These are phyloP conservation scores for Pseudopleuronectes americanus DNA, from an alignment of 2,797 vertebrate species.

Conservation along the genomic window DNA sequence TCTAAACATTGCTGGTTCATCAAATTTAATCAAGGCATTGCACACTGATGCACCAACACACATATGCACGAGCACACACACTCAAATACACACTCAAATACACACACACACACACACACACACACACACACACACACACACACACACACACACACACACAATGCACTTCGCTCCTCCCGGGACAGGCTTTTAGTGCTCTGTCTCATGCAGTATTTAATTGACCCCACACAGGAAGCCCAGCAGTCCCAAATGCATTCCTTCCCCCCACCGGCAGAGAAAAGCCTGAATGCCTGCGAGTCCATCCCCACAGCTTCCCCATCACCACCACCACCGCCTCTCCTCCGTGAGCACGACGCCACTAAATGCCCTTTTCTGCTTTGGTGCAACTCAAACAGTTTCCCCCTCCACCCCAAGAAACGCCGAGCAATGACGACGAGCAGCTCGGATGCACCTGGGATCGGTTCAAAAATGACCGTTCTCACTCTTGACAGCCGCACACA, in stretches of 20 bases:
- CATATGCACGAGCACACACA: slow-evolving; percentile 28
- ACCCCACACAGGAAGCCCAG: slow-evolving; percentile 87
- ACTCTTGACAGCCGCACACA: slow-evolving; percentile 31
- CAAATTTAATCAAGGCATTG: slow-evolving; percentile 85
- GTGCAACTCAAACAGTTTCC: slow-evolving; percentile 48
- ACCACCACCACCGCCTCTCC: slow-evolving; percentile 47
- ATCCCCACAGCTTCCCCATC: slow-evolving; percentile 7
- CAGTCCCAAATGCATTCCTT: slow-evolving; percentile 83
- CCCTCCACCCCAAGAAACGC: slow-evolving; percentile 34
- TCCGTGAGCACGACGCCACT: slow-evolving; percentile 59
- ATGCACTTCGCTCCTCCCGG: slow-evolving; percentile 82
- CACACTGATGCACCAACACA: slow-evolving; percentile 71
- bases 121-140: slow-evolving; percentile 66
- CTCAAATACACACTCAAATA: slow-evolving; percentile 26
- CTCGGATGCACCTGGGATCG: slow-evolving; percentile 19
- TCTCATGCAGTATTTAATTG: slow-evolving; percentile 91
- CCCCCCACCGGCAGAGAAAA: slow-evolving; percentile 69
- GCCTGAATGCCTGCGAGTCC: slow-evolving; percentile 67
- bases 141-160: slow-evolving; percentile 53
- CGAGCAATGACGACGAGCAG: slow-evolving; percentile 28
- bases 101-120: slow-evolving; percentile 48
- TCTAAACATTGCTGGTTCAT: slow-evolving; percentile 81
- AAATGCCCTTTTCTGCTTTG: slow-evolving; percentile 68
- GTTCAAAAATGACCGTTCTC: slow-evolving; percentile 4
- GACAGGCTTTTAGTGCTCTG: slow-evolving; percentile 88